Evolutionary conservation across 2,888 invertebrate species (phyloP), one percentile per base, ranked within the genome.

Genomic region (Calameuta pallipes): DNA sequence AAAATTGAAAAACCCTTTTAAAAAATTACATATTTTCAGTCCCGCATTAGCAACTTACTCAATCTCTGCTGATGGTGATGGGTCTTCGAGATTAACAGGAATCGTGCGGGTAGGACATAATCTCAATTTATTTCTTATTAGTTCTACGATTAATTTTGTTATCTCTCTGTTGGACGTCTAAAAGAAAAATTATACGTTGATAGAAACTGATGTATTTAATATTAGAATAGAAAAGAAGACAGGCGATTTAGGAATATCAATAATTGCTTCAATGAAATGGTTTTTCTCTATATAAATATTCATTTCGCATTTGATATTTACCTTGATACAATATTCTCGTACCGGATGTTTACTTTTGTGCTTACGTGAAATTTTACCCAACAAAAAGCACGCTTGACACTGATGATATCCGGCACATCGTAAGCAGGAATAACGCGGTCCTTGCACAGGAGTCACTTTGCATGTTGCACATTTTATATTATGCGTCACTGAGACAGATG

Each of bases 381-480:
- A 92, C 79, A 95, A 93, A 90, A 95, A 96, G 89, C 95, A 96
- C 56, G 92, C 91, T 88, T 95, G 95, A 86, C 95, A 96, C 84
- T 95, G 93, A 85, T 94, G 94, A 87, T 94, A 95, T 80, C 93
- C 93, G 69, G 94, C 92, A 88, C 95, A 96, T 85, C 93, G 93
- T 77, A 94, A 89, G 89, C 95, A 96, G 80, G 93, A 93, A 89
- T 95, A 95, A 79, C 94, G 92, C 79, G 93, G 91, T 23, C 95
- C 95, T 83, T 92, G 91, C 69, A 95, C 91, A 1, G 95, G 94
- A 70, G 90, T 92, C 4, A 91, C 87, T 89, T 94, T 94, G 86
- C 95, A 95, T 2, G 93, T 93, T 41, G 93, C 93, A 89, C 95
- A 95, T 87, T 93, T 94, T 23, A 93, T 92, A 79, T 93, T 92